Conservation (phyloP, 2,888 invertebrate genomes). For the Apantesis nais region DNA sequence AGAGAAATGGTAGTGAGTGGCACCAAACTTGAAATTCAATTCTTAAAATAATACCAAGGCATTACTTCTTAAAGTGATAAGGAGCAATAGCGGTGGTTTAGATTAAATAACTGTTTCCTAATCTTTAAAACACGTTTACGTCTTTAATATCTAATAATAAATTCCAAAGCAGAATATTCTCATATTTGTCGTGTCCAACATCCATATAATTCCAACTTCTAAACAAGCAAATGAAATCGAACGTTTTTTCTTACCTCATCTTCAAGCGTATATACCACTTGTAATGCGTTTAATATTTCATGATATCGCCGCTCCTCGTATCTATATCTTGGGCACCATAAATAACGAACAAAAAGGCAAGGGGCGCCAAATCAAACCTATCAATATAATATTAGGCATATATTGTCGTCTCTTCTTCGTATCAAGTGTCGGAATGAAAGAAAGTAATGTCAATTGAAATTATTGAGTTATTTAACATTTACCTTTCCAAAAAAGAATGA, state of each 20-base stretch:
- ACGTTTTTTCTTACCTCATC: conserved; percentile 82
- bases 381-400: conserved; percentile 82
- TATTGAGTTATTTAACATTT: background rate
- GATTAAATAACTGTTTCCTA: no score
- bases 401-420: conserved; percentile 59
- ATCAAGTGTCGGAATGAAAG: conserved; percentile 45
- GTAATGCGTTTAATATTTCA: conserved; percentile 86
- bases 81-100: no score
- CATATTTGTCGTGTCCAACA: conserved; percentile 11
- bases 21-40: no score
- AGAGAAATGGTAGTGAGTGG: no score
- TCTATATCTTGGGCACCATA: conserved; percentile 80
- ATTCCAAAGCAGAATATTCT: background rate
- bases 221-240: conserved; percentile 68
- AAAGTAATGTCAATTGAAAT: background rate
- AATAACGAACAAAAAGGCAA: conserved; percentile 79
- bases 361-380: conserved; percentile 77
- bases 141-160: background rate
- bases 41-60: no score
- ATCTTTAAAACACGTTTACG: no score
- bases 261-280: conserved; percentile 82
- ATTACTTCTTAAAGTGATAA: no score
- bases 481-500: background rate
- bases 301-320: conserved; percentile 78
- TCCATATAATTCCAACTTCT: conserved; percentile 54